These are phyloP conservation scores for Botia almorhae DNA, from an alignment of 2,797 vertebrate genomes.

Conservation along the genomic window DNA sequence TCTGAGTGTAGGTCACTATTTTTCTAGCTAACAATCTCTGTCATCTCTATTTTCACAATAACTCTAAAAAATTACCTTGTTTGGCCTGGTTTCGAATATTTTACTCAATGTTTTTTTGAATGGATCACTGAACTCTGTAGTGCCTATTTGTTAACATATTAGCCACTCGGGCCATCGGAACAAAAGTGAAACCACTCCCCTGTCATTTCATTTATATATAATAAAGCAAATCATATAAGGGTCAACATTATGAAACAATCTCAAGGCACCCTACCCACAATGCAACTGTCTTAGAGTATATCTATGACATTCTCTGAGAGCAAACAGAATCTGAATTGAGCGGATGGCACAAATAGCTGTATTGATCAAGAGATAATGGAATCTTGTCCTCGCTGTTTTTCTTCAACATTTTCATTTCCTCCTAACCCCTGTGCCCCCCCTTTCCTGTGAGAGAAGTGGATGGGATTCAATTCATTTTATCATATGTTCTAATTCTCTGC, in stretches of 20 bases:
- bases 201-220: conserved; percentile 51
- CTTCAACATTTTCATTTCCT: conserved; percentile 61
- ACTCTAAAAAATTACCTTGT: conserved; percentile 40
- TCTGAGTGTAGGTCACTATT: conserved; percentile 19
- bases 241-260: conserved; percentile 34
- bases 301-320: conserved; percentile 53
- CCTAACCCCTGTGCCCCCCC: conserved; percentile 21
- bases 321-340: conserved; percentile 51
- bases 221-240: conserved; percentile 54
- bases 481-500: conserved; percentile 52
- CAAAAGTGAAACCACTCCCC: conserved; percentile 41
- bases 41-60: conserved; percentile 50
- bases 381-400: conserved; percentile 58
- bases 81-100: conserved; percentile 29
- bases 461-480: conserved; percentile 53
- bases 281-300: conserved; percentile 40
- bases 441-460: conserved; percentile 45
- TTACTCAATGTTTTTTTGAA: conserved; percentile 37
- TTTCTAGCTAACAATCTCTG: conserved; percentile 47
- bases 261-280: conserved; percentile 27
- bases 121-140: conserved; percentile 46
- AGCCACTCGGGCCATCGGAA: conserved; percentile 53
- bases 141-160: conserved; percentile 40
- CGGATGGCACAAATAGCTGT: conserved; percentile 62
- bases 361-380: conserved; percentile 64